Conservation (phyloP, 2,113 vertebrate species). For the Speoplatyrhinus poulsoni region DNA sequence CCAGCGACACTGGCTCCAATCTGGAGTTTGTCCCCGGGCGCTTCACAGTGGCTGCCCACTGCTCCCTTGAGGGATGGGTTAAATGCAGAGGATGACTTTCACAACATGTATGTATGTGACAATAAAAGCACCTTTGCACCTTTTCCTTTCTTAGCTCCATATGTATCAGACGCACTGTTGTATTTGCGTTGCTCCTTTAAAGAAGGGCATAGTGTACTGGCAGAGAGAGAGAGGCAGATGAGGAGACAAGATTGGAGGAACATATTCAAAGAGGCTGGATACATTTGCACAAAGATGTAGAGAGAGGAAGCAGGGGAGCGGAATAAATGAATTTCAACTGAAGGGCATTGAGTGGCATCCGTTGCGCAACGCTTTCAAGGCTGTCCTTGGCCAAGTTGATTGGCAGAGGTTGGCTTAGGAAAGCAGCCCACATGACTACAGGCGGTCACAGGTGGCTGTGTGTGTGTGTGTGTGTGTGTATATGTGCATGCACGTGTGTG, state of each 20-base stretch:
- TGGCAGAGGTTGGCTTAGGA: slow-evolving; percentile 13
- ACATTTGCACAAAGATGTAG: slow-evolving; percentile 21
- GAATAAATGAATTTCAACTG: slow-evolving; percentile 59
- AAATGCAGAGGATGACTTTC: too few species aligned
- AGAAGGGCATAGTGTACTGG: too few species aligned
- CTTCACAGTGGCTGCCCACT: too few species aligned
- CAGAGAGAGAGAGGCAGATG: too few species aligned
- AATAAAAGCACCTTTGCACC: too few species aligned
- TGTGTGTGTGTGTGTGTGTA: slow-evolving; percentile 12
- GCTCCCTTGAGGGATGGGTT: too few species aligned
- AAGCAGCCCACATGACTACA: slow-evolving; percentile 12
- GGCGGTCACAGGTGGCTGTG: slow-evolving; percentile 23
- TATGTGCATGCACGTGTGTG: not conserved
- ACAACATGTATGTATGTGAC: too few species aligned
- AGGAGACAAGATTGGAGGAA: slow-evolving; percentile 4
- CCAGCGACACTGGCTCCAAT: too few species aligned
- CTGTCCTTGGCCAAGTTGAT: slow-evolving; percentile 36
- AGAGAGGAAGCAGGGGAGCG: slow-evolving; percentile 27
- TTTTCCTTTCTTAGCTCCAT: too few species aligned
- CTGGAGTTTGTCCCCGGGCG: too few species aligned
- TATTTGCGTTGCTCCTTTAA: too few species aligned
- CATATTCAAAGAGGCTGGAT: slow-evolving; percentile 41
- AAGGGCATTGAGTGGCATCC: slow-evolving; percentile 52
- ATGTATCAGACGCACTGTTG: too few species aligned
- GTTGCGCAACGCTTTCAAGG: slow-evolving; percentile 29